Evolutionary conservation across 2,113 vertebrate species (phyloP), one percentile per base, ranked within the genome.

Genomic region (Capreolus pygargus): DNA sequence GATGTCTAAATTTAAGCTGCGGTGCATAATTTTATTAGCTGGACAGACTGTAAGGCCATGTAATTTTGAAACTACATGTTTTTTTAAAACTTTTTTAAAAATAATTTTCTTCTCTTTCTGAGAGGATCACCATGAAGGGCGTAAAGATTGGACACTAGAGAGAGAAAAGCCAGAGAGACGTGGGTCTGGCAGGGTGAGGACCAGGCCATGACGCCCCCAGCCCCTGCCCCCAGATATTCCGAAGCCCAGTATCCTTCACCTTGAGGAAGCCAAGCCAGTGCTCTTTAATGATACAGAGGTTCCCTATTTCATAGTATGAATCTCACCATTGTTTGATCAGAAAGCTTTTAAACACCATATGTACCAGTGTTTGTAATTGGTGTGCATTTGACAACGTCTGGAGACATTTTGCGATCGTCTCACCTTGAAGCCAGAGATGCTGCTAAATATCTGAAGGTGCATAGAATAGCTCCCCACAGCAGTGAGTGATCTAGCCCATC

Each of bases 1-100:
- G 88, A 98, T 97, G 98, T 98, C 98, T 99, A 98, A 98, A 99
- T 99, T 98, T 98, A 99, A 99, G 98, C 98, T 98, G 98, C n/a
- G 84, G 98, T 81, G 91, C 98, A 97, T 98, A 98, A 98, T 99
- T 98, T 97, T 98, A 98, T 97, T 94, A 95, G 98, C 97, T 95
- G 98, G 96, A 97, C 95, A 97, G 98, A 97, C 97, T 97, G 95
- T 97, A 98, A 98, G 98, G 97, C 98, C 97, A 3, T 97, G 95
- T 90, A 92, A 97, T 98, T 98, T 98, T 95, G 94, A 98, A 96
- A 89, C 28, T 43, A 67, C 1, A 7, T 89, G 95, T 96, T 93
- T 97, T 36, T n/a, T 92, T 97, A 84, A 2, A 33, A 67, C 21
- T 88, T 78, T 45, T 45, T 45, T 7, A 45, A 45, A 45, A 45